Evolutionary conservation across 1,140 invertebrate genomes (phyloP).

Genomic region (Akabosia matsudoensis): DNA sequence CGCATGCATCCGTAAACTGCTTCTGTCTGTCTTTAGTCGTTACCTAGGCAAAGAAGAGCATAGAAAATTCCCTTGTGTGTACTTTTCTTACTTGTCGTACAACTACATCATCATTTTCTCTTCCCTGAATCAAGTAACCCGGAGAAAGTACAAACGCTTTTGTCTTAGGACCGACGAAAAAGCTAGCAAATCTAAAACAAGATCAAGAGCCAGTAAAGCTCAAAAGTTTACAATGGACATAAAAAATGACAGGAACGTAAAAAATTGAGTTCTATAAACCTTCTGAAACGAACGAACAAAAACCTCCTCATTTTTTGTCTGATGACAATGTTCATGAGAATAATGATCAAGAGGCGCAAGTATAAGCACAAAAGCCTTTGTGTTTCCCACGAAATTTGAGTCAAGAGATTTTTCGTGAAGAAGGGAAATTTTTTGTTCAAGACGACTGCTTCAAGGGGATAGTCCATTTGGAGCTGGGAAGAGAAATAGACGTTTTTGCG

Average conservation of each 20-base stretch:
- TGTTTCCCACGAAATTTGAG: no score
- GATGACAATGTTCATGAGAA: no score
- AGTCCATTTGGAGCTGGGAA: slow-evolving; percentile 8
- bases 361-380: no score
- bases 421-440: slow-evolving; percentile 12
- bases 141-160: neutral
- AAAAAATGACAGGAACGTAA: neutral
- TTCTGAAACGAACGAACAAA: no score
- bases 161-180: neutral
- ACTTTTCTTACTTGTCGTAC: neutral
- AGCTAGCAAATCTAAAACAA: neutral
- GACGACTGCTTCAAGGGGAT: neutral
- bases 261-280: no score
- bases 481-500: no score
- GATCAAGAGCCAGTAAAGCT: neutral
- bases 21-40: neutral
- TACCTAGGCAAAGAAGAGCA: neutral
- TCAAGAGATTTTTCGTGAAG: no score
- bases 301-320: no score
- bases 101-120: slow-evolving; percentile 12
- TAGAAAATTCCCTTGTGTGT: neutral
- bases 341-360: no score
- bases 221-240: neutral
- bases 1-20: neutral
- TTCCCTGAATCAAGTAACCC: neutral